These are phyloP conservation scores for Molossus molossus DNA, from an alignment of 2,797 vertebrate genomes.

Conservation along the genomic window DNA sequence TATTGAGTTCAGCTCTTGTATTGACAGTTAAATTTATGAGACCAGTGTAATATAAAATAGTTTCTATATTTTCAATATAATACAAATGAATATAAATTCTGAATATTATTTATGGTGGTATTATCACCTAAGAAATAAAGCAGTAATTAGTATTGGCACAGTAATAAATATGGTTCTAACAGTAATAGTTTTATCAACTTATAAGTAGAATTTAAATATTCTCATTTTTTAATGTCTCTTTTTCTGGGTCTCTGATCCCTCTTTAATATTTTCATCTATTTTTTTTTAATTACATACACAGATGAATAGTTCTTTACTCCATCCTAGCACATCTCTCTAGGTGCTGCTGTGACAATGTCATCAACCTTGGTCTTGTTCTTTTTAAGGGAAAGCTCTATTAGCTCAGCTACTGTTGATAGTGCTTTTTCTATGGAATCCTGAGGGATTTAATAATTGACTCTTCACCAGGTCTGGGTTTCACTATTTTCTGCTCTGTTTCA, in stretches of 20 bases:
- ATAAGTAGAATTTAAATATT: slow-evolving; percentile 66
- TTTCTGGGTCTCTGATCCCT: neutral
- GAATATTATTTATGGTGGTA: slow-evolving; percentile 50
- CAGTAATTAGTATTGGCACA: slow-evolving; percentile 48
- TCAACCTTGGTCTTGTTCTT: neutral
- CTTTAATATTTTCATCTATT: slow-evolving; percentile 34
- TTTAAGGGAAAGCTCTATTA: neutral
- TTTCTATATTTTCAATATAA: slow-evolving; percentile 69
- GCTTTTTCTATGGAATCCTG: neutral
- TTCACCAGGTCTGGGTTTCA: slow-evolving; percentile 38
- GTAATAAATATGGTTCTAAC: slow-evolving; percentile 50
- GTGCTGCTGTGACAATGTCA: neutral
- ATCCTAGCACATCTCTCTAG: neutral
- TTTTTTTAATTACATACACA: slow-evolving; percentile 19
- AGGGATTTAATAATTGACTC: slow-evolving; percentile 65
- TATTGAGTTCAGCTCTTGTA: slow-evolving; percentile 45
- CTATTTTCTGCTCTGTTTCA: slow-evolving; percentile 16
- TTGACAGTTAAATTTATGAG: slow-evolving; percentile 61
- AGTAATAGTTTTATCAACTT: slow-evolving; percentile 62
- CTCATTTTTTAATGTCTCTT: neutral
- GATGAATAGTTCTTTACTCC: neutral
- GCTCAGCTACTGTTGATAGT: neutral
- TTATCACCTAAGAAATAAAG: slow-evolving; percentile 60
- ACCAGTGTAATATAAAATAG: slow-evolving; percentile 32
- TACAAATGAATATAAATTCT: slow-evolving; percentile 61